Conservation (phyloP, 2,113 vertebrate genomes). For the Paedocypris sp. region DNA sequence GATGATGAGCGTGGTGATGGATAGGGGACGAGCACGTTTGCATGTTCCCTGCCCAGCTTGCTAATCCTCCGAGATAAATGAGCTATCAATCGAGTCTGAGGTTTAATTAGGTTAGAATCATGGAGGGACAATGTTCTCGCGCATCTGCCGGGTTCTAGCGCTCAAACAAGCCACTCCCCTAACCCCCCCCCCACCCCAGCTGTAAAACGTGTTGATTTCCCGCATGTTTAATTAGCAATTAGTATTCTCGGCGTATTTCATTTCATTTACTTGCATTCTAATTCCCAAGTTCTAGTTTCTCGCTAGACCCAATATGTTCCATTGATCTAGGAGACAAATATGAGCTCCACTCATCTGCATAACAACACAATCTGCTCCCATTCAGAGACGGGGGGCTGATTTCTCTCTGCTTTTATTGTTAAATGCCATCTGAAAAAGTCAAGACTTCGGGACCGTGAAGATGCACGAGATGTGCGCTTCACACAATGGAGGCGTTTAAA, state of each 20-base stretch:
- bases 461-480: too few species aligned
- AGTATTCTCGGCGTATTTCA: background rate
- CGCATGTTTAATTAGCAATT: conserved; percentile 1
- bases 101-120: conserved; percentile 10
- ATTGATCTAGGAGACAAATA: too few species aligned
- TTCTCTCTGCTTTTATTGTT: conserved; percentile 2
- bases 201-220: background rate
- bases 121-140: background rate
- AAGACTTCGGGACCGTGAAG: background rate
- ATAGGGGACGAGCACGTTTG: background rate
- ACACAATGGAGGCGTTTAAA: too few species aligned
- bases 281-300: background rate
- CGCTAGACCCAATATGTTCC: background rate
- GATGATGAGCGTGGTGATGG: background rate
- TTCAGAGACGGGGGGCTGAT: background rate
- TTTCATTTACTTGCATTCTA: background rate
- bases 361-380: conserved; percentile 3
- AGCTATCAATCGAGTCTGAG: background rate
- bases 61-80: conserved; percentile 13
- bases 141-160: background rate
- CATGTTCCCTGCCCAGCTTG: background rate
- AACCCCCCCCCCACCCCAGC: background rate
- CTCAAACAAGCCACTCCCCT: background rate
- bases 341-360: conserved; percentile 10
- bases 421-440: conserved; percentile 24